Evolutionary conservation across 2,797 vertebrate species (phyloP).

Genomic region (Urophycis tenuis): DNA sequence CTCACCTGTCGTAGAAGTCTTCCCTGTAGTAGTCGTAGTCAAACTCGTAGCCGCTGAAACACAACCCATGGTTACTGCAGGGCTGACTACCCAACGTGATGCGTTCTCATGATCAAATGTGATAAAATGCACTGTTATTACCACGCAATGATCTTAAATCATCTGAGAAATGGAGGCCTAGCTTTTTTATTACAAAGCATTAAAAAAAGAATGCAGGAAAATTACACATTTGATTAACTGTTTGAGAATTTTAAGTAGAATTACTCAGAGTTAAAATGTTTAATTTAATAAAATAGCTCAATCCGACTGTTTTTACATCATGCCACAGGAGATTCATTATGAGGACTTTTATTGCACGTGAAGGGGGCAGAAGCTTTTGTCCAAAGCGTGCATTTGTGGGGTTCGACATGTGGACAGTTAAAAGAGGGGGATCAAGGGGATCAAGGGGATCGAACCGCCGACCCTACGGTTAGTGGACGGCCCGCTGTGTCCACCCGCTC

Average conservation of each 20-base stretch:
- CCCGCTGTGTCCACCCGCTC: too few species aligned
- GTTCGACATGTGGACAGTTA: too few species aligned
- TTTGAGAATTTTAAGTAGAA: background rate
- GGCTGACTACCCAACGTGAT: background rate
- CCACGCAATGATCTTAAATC: background rate
- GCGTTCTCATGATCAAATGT: background rate
- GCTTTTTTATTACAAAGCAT: background rate
- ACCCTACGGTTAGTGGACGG: too few species aligned
- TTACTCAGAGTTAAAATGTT: background rate
- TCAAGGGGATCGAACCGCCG: too few species aligned
- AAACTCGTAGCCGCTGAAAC: slow-evolving; percentile 81
- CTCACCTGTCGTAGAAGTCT: slow-evolving; percentile 86
- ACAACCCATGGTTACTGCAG: slow-evolving; percentile 32
- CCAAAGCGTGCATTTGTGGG: too few species aligned
- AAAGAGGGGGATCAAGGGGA: too few species aligned
- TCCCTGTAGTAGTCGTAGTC: slow-evolving; percentile 88
- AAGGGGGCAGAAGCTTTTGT: too few species aligned
- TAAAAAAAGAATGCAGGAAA: background rate
- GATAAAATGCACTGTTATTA: background rate
- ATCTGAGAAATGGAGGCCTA: background rate
- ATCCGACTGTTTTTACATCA: background rate
- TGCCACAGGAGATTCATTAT: background rate
- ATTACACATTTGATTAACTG: background rate
- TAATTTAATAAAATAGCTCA: too few species aligned
- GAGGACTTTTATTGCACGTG: background rate